These are phyloP conservation scores for Rhadinocentrus ornatus DNA, from an alignment of 2,797 vertebrate genomes.

Conservation along the genomic window DNA sequence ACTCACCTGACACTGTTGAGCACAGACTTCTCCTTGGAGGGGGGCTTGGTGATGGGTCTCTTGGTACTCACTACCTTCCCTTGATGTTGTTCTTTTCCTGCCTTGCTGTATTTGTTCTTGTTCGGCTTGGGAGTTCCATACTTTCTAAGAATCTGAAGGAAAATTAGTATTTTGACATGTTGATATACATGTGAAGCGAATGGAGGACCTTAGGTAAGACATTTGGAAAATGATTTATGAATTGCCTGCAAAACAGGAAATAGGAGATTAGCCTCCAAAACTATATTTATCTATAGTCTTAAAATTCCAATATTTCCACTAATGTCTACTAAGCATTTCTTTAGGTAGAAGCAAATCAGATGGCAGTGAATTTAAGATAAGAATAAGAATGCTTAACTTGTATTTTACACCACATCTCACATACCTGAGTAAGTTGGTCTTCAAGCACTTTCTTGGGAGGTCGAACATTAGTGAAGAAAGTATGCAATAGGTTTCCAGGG, in stretches of 20 bases:
- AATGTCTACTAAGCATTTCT: not conserved
- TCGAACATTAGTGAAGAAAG: slow-evolving; percentile 96
- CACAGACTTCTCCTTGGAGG: slow-evolving; percentile 93
- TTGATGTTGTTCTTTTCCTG: slow-evolving; percentile 95
- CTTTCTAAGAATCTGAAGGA: slow-evolving; percentile 91
- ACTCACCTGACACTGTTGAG: slow-evolving; percentile 94
- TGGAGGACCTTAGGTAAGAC: not conserved
- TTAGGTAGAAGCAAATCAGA: not conserved
- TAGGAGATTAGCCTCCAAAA: not conserved
- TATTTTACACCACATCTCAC: not conserved
- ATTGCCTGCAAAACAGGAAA: not conserved
- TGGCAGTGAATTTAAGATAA: too few relatives aligned
- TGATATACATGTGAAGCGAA: not conserved
- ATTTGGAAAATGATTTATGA: not conserved
- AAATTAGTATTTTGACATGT: not conserved
- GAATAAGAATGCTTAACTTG: not conserved
- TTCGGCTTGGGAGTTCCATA: slow-evolving; percentile 94
- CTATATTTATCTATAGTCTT: not conserved
- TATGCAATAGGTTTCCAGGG: slow-evolving; percentile 93
- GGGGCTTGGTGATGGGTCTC: slow-evolving; percentile 92
- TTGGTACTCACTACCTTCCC: slow-evolving; percentile 98
- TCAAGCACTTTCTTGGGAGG: slow-evolving; percentile 96
- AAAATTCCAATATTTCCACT: not conserved
- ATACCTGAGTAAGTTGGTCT: slow-evolving; percentile 97
- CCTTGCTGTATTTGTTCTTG: slow-evolving; percentile 97